A percentile compares a stretch with the other conserved stretches of the same genome.
Evolutionary conservation across 1,140 invertebrate genomes (phyloP).

Genomic region (Pararge aegeria): DNA sequence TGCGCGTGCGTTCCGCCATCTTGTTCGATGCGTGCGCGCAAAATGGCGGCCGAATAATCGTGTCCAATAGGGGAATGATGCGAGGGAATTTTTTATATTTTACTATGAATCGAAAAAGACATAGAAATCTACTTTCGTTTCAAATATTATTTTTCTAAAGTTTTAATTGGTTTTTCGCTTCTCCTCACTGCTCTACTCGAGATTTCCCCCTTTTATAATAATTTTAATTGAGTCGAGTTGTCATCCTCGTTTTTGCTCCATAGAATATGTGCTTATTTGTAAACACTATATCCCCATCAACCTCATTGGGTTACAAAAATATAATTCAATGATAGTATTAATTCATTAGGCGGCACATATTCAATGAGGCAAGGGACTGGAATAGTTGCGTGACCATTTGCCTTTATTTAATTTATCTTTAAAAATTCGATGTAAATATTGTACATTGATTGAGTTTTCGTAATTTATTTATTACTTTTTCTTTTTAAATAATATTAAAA

Average conservation of each 20-base stretch:
- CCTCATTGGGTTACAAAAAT: too few species aligned
- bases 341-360: too few species aligned
- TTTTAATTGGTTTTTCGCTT: conserved; percentile 50
- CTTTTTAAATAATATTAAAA: conserved; percentile 57
- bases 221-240: background rate
- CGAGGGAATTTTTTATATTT: conserved; percentile 76
- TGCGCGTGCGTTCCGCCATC: conserved; percentile 31
- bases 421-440: conserved; percentile 77
- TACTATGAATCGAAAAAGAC: conserved; percentile 74
- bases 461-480: conserved; percentile 73
- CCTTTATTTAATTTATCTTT: conserved; percentile 59
- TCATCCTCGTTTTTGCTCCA: background rate
- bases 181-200: conserved; percentile 10
- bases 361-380: background rate
- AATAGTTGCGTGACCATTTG: conserved; percentile 26
- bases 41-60: conserved; percentile 47
- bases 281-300: too few species aligned
- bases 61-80: conserved; percentile 74
- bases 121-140: conserved; percentile 61
- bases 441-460: conserved; percentile 70
- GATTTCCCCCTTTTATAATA: conserved; percentile 36
- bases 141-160: conserved; percentile 52
- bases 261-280: background rate
- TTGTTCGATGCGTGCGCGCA: conserved; percentile 27
- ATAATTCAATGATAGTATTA: too few species aligned